These are phyloP conservation scores for Heteronetta atricapilla DNA, from an alignment of 2,113 vertebrate species.

Conservation along the genomic window DNA sequence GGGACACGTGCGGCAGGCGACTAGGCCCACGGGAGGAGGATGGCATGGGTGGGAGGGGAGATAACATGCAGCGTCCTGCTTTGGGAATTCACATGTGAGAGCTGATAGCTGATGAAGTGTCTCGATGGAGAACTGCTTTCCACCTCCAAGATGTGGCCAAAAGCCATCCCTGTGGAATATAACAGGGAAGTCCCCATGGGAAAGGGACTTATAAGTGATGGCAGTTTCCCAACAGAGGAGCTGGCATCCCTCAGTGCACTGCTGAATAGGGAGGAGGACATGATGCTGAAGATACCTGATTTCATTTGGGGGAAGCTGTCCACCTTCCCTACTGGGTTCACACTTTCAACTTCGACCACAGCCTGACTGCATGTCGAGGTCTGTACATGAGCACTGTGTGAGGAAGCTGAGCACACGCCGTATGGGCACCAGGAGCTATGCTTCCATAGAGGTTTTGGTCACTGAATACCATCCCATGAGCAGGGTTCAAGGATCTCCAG, in stretches of 20 bases:
- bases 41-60: neutral
- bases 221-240: neutral
- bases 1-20: neutral
- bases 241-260: neutral
- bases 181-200: neutral
- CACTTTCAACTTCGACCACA: neutral
- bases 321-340: neutral
- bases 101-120: neutral
- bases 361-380: neutral
- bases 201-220: neutral
- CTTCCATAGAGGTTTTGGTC: neutral
- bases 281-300: neutral
- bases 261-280: neutral
- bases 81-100: neutral
- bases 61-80: neutral
- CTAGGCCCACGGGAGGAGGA: neutral
- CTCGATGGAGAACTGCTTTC: neutral
- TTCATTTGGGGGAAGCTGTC: neutral
- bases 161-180: neutral
- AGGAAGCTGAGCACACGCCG: fast-evolving
- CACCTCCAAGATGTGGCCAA: neutral
- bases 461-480: fast-evolving
- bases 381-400: neutral
- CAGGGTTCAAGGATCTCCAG: fast-evolving
- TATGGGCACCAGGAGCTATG: neutral